Evolutionary conservation across 2,113 vertebrate genomes (phyloP).

Genomic region (Axis porcinus): DNA sequence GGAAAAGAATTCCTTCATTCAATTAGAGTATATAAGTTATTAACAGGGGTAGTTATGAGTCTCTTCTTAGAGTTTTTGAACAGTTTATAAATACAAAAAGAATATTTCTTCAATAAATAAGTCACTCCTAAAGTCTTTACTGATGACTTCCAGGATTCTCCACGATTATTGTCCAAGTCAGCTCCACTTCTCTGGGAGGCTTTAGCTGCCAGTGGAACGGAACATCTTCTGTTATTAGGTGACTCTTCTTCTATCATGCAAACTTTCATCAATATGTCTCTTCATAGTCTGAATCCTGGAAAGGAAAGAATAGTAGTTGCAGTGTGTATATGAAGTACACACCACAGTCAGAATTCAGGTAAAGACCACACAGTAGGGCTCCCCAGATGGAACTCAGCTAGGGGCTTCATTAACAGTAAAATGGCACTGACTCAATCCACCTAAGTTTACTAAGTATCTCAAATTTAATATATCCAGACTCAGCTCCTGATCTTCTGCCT

Average conservation of each 20-base stretch:
- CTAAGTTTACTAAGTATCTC: background rate
- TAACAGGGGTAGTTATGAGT: background rate
- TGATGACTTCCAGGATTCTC: background rate
- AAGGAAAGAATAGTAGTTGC: background rate
- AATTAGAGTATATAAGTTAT: background rate
- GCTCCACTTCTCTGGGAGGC: background rate
- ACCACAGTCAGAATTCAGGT: fast-evolving
- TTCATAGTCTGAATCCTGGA: slow-evolving; percentile 81
- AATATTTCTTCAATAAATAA: slow-evolving; percentile 62
- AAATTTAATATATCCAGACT: background rate
- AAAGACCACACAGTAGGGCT: background rate
- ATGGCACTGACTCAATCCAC: background rate
- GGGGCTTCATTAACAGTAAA: background rate
- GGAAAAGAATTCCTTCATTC: slow-evolving; percentile 45
- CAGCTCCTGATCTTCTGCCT: background rate
- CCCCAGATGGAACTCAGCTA: background rate
- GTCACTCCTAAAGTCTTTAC: slow-evolving; percentile 12
- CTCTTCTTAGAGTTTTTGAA: slow-evolving; percentile 40
- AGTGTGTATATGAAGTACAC: fast-evolving
- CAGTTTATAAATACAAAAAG: slow-evolving; percentile 62
- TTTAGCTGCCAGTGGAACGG: background rate
- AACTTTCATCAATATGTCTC: slow-evolving; percentile 71
- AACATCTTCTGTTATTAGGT: background rate
- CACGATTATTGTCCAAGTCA: background rate
- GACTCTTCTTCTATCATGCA: background rate